These are phyloP conservation scores for Athripsodes cinereus DNA, from an alignment of 2,888 invertebrate species.

Conservation along the genomic window DNA sequence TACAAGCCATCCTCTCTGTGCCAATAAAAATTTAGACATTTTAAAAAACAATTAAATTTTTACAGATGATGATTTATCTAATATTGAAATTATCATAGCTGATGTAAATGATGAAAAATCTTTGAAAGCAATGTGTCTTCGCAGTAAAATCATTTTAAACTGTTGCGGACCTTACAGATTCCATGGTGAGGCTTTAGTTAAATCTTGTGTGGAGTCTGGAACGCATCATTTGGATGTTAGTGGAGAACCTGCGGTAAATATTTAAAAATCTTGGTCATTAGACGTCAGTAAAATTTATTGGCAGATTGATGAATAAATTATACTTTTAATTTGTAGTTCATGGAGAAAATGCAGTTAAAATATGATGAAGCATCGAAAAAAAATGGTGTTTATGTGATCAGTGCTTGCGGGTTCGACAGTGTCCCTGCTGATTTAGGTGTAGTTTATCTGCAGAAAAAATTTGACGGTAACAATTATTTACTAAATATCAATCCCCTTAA, in stretches of 20 bases:
- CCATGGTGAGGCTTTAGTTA: conserved; percentile 84
- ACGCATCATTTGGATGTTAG: conserved; percentile 90
- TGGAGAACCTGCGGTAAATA: conserved; percentile 75
- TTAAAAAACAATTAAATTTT: too few relatives aligned
- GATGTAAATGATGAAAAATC: conserved; percentile 70
- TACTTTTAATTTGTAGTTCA: conserved; percentile 50
- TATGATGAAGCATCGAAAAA: conserved; percentile 69
- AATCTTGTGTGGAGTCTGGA: conserved; percentile 74
- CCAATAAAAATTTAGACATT: too few relatives aligned
- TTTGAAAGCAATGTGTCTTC: conserved; percentile 71
- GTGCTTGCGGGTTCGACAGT: conserved; percentile 91
- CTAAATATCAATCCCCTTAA: too few relatives aligned
- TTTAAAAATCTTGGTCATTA: conserved; percentile 31
- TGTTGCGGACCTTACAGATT: conserved; percentile 88
- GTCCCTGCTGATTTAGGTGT: conserved; percentile 86
- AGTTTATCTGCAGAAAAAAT: conserved; percentile 67
- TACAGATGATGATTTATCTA: conserved; percentile 52
- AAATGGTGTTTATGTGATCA: conserved; percentile 76
- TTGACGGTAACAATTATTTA: conserved; percentile 58
- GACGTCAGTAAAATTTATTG: neutral
- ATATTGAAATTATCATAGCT: conserved; percentile 66
- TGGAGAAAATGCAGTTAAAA: conserved; percentile 78
- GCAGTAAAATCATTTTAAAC: conserved; percentile 76
- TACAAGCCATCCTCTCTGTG: too few relatives aligned
- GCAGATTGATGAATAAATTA: neutral